Evolutionary conservation across 1,140 invertebrate genomes (phyloP), one percentile per base, ranked within the genome.

Genomic region (Leptonema lineaticorne): DNA sequence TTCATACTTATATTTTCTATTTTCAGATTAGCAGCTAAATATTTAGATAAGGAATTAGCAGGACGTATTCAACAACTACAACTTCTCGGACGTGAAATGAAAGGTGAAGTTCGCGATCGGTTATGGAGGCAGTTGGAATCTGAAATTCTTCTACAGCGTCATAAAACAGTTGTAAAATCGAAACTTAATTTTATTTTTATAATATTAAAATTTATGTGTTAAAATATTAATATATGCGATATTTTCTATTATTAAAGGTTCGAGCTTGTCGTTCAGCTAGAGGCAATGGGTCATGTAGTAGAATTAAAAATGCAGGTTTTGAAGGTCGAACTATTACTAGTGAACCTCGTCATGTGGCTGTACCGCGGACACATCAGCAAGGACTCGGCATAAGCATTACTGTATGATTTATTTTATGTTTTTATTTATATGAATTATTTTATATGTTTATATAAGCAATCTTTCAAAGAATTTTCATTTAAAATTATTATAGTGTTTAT

Each of bases 11-110:
- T 48, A 53, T 48, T 65, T 48, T 28, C 14, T 68, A 56, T 24
- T 74, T 73, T 16, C 75, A 82, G 81, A 74, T 79, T 95, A 62
- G 91, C 92, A 16, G 91, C 92, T 11, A 92, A 92, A 77, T 94
- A 94, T 78, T 79, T 94, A 59, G 92, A 94, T 75, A 94, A 94
- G 78, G 92, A 94, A 78, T 76, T 94, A 28, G 91, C 92, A 24
- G 92, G 92, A 59, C 86, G 92, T 74, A 94, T 94, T 78, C 92
- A 94, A 75, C 92, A 94, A 77, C 85, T 95, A 71, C 92, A 95
- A 78, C 78, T 95, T n/a, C 79, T 94, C 37, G 91, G 85, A 28
- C 79, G 83, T 70, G 87, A 92, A 79, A 88, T 91, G 83, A 86
- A 89, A n/a, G 85, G 86, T 16, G 91, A 93, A 72, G 75, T 87